Percentiles rank a stretch among this genome's conserved stretches.
phyloP scores from a whole-genome alignment of 1,140 invertebrate species.

The Agrilus planipennis region DNA sequence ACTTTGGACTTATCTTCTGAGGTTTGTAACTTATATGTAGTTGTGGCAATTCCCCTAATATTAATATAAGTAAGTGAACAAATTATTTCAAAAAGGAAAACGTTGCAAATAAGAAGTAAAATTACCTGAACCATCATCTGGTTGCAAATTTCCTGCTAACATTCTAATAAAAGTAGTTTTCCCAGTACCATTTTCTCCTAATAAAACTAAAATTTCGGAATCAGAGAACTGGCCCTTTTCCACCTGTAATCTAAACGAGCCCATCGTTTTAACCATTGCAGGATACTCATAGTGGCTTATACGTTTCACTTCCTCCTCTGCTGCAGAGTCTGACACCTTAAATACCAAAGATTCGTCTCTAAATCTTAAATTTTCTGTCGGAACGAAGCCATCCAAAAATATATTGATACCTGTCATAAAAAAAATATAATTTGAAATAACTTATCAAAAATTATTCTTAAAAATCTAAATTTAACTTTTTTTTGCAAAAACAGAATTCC shows the following conservation, averaged over 20 bases:
- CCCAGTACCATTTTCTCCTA: constrained; percentile 99
- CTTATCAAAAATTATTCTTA: constrained; percentile 3
- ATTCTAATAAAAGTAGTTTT: constrained; percentile 99
- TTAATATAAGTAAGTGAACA: constrained; percentile 1
- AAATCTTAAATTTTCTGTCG: constrained; percentile 98
- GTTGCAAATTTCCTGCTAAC: constrained; percentile 88
- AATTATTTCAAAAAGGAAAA: not conserved
- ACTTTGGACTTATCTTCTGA: constrained; percentile 99
- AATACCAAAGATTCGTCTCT: constrained; percentile 93
- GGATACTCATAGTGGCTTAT: constrained; percentile 96
- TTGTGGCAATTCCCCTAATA: constrained; percentile 65
- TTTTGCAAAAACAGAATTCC: no score
- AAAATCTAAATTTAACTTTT: no score
- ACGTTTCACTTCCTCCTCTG: constrained; percentile 93
- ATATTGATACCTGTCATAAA: constrained; percentile 82
- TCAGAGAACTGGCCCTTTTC: constrained; percentile 93
- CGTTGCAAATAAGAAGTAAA: no score
- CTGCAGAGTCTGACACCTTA: constrained; percentile 95
- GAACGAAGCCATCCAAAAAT: constrained; percentile 98
- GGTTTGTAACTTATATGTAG: constrained; percentile 99
- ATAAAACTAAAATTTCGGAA: constrained; percentile 96
- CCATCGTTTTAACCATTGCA: constrained; percentile 71
- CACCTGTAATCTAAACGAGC: constrained; percentile 71
- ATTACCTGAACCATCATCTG: constrained; percentile 73
- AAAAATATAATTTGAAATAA: constrained; percentile 1